These are phyloP conservation scores for Leistus spinibarbis DNA, from an alignment of 2,888 invertebrate genomes.

Conservation along the genomic window DNA sequence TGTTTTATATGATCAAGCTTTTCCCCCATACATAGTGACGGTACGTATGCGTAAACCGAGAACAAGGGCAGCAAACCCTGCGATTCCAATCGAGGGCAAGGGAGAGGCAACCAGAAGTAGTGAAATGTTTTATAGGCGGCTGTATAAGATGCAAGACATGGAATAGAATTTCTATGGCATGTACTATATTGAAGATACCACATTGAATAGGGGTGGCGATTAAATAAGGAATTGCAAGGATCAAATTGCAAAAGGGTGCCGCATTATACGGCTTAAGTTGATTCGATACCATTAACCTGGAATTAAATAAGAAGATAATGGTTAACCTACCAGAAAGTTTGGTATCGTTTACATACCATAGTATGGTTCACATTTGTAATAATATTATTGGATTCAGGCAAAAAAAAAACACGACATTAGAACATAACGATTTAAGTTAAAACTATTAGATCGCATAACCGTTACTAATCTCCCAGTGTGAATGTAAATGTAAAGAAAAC, in stretches of 20 bases:
- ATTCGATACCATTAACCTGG: background rate
- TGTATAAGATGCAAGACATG: background rate
- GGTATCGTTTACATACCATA: background rate
- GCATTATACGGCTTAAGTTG: background rate
- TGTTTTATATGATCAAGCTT: conserved; percentile 3
- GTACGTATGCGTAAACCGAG: background rate
- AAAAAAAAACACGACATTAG: background rate
- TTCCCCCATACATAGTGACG: background rate
- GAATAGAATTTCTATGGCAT: background rate
- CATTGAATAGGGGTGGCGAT: background rate
- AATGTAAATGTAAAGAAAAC: too few relatives aligned
- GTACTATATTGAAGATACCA: background rate
- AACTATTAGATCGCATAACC: background rate
- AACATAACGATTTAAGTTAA: background rate
- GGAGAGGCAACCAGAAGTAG: background rate
- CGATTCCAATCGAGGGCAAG: background rate
- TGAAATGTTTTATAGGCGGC: background rate
- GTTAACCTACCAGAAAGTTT: background rate
- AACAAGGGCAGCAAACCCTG: background rate
- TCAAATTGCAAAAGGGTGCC: background rate
- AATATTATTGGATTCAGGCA: too few relatives aligned
- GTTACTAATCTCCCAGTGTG: background rate
- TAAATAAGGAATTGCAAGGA: background rate
- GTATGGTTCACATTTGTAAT: background rate
- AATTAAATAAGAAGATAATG: background rate